Evolutionary conservation across 2,113 vertebrate genomes (phyloP).

Genomic region (Taxidea taxus): DNA sequence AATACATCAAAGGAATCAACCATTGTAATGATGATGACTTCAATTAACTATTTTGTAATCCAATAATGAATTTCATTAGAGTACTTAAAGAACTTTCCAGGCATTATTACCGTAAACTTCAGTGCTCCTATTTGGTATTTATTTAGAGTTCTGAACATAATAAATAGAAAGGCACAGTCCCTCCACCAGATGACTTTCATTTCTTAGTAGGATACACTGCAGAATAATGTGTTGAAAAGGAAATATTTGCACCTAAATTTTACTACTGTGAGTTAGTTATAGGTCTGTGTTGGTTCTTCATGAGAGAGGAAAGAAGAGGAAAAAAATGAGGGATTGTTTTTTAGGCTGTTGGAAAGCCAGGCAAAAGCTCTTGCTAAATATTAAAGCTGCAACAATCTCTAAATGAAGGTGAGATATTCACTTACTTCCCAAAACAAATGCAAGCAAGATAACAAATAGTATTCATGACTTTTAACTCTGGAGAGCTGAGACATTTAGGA

Average conservation of each 20-base stretch:
- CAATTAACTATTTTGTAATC: constrained; percentile 67
- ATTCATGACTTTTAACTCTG: not conserved
- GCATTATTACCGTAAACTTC: not conserved
- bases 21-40: constrained; percentile 59
- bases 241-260: not conserved
- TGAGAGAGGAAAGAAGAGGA: not conserved
- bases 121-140: not conserved
- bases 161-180: not conserved
- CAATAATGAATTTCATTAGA: constrained; percentile 58
- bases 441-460: not conserved
- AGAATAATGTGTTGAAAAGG: not conserved
- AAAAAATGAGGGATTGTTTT: not conserved
- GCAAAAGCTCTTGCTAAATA: not conserved
- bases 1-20: constrained; percentile 66
- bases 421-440: not conserved
- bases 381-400: not conserved
- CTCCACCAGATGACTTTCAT: not conserved
- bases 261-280: not conserved
- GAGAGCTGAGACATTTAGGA: not conserved
- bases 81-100: not conserved
- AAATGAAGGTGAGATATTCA: not conserved
- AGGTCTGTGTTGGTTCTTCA: not conserved
- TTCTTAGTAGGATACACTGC: not conserved
- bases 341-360: not conserved
- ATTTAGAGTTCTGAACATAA: constrained; percentile 1